phyloP scores from a whole-genome alignment of 2,888 invertebrate genomes.

The Pheosia gnoma region DNA sequence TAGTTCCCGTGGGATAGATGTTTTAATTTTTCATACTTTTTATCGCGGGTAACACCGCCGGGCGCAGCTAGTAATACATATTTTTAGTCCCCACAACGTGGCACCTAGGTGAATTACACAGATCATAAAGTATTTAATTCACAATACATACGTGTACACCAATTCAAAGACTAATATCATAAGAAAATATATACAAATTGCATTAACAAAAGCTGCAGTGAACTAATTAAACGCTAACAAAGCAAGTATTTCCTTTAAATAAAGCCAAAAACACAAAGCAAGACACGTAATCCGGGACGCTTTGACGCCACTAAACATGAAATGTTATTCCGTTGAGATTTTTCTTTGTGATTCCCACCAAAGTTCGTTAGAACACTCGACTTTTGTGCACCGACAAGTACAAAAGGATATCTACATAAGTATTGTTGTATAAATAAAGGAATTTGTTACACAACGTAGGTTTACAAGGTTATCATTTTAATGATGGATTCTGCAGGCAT shows the following conservation, averaged over 20 bases:
- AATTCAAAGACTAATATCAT: not conserved
- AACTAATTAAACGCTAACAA: conserved; percentile 1
- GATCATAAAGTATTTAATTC: too few relatives aligned
- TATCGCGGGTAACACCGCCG: too few relatives aligned
- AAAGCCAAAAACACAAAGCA: conserved; percentile 1
- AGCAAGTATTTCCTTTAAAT: not conserved
- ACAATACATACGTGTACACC: too few relatives aligned
- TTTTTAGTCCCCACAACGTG: too few relatives aligned
- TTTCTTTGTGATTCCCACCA: conserved; percentile 3
- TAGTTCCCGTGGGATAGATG: too few relatives aligned
- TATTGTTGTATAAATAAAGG: not conserved
- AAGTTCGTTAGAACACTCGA: not conserved
- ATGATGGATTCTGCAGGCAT: too few relatives aligned
- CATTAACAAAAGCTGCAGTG: not conserved
- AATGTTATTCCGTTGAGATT: not conserved
- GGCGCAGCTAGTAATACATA: too few relatives aligned
- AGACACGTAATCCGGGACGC: not conserved
- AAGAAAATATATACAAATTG: not conserved
- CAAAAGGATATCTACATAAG: not conserved
- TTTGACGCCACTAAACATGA: not conserved
- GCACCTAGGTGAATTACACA: too few relatives aligned
- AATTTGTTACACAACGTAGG: too few relatives aligned
- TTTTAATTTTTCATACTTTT: too few relatives aligned
- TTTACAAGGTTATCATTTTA: too few relatives aligned
- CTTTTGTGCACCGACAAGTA: not conserved